Conservation (phyloP, 2,113 vertebrate genomes). For the Zosterops japonicus region DNA sequence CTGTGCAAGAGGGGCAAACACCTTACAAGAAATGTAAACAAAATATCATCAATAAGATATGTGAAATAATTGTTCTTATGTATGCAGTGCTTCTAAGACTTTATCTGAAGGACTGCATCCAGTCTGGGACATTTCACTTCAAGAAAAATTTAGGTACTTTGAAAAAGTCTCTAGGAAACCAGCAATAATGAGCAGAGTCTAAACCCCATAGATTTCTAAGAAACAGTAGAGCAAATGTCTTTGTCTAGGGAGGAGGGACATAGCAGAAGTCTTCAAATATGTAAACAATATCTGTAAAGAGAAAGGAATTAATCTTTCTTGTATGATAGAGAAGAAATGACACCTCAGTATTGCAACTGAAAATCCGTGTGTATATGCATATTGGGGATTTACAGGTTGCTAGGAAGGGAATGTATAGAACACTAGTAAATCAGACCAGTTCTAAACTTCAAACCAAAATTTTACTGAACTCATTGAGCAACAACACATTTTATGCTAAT, state of each 20-base stretch:
- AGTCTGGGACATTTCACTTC: neutral
- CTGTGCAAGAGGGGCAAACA: neutral
- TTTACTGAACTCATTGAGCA: neutral
- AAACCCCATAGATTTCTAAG: neutral
- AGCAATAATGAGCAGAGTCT: neutral
- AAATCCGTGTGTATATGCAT: neutral
- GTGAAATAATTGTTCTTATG: neutral
- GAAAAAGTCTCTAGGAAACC: neutral
- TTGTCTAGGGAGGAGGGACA: neutral
- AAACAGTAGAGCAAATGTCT: neutral
- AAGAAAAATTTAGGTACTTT: neutral
- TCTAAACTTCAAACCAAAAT: neutral
- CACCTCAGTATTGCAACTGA: neutral
- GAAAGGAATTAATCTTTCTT: neutral
- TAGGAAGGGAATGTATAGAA: neutral
- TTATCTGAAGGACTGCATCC: neutral
- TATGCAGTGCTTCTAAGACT: neutral
- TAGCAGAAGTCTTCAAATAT: neutral
- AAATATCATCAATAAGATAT: neutral
- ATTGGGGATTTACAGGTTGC: neutral
- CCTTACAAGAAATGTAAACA: neutral
- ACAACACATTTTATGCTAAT: neutral
- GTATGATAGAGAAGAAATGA: neutral
- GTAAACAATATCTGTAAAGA: neutral
- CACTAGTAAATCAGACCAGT: neutral